A percentile compares a stretch with the other conserved stretches of the same genome.
Conservation (phyloP, 2,888 invertebrate species). For the Orthosia gothica region DNA sequence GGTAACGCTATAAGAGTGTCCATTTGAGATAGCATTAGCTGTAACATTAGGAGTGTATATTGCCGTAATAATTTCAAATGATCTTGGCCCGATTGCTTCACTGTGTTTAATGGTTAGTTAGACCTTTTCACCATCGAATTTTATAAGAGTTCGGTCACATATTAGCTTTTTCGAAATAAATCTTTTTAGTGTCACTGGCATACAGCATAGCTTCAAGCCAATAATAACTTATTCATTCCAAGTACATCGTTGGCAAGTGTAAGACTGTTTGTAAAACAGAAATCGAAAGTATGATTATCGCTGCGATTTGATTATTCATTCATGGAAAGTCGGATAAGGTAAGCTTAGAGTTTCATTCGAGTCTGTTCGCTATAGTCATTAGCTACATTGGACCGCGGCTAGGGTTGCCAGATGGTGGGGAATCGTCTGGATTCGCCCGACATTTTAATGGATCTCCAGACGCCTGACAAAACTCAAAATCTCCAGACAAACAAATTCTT, state of each 20-base stretch:
- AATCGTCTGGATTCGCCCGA: too few relatives aligned
- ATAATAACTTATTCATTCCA: slow-evolving; percentile 52
- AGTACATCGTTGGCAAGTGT: slow-evolving; percentile 34
- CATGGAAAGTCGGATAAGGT: slow-evolving; percentile 46
- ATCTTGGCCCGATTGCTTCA: not conserved
- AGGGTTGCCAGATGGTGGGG: too few relatives aligned
- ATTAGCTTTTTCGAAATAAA: not conserved
- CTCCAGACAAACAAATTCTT: too few relatives aligned
- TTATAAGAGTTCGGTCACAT: not conserved
- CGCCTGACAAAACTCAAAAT: too few relatives aligned
- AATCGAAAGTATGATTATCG: slow-evolving; percentile 61
- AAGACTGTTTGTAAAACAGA: slow-evolving; percentile 50
- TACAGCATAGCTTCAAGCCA: not conserved
- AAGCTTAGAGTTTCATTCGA: slow-evolving; percentile 28
- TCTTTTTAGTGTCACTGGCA: not conserved
- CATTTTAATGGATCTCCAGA: too few relatives aligned
- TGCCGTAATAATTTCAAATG: not conserved
- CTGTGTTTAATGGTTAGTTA: not conserved
- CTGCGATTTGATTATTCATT: slow-evolving; percentile 50
- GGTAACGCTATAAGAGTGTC: not conserved
- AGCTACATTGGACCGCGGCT: not conserved
- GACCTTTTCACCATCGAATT: not conserved
- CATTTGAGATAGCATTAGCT: not conserved
- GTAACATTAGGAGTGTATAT: not conserved
- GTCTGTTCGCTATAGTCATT: not conserved